Evolutionary conservation across 1,140 invertebrate genomes (phyloP).

Genomic region (Polypedilum vanderplanki): DNA sequence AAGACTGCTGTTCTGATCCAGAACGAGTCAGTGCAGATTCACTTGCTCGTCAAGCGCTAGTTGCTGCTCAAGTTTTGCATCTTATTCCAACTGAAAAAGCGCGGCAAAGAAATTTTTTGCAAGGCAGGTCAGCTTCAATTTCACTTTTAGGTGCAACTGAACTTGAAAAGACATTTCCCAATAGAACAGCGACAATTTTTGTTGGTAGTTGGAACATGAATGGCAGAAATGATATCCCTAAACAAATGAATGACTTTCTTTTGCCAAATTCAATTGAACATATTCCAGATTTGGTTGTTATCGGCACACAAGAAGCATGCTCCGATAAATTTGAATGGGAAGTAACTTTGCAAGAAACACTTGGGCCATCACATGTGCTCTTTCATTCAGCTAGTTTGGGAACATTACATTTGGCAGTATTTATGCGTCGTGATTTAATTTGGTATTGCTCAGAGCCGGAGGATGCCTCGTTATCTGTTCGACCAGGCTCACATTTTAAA

Average conservation of each 20-base stretch:
- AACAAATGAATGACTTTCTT: conserved; percentile 79
- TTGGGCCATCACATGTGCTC: conserved; percentile 83
- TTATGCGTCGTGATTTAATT: conserved; percentile 80
- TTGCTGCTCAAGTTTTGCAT: conserved; percentile 69
- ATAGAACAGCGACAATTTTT: conserved; percentile 77
- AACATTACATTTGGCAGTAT: conserved; percentile 78
- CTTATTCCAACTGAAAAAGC: conserved; percentile 72
- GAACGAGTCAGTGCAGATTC: conserved; percentile 55
- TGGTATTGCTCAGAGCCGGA: conserved; percentile 91
- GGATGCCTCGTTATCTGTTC: conserved; percentile 75
- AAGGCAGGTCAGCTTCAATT: conserved; percentile 67
- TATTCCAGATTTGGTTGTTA: conserved; percentile 83
- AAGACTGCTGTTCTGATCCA: neutral
- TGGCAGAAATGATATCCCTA: conserved; percentile 66
- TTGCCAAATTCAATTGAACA: conserved; percentile 73
- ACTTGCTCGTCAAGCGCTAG: conserved; percentile 61
- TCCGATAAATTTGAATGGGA: conserved; percentile 85
- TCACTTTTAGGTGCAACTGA: conserved; percentile 75
- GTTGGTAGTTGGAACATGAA: conserved; percentile 97
- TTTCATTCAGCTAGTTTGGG: conserved; percentile 75
- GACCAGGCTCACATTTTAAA: conserved; percentile 77
- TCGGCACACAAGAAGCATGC: conserved; percentile 88
- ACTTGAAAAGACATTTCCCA: conserved; percentile 76
- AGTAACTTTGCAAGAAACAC: conserved; percentile 78
- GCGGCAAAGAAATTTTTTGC: conserved; percentile 69